These are phyloP conservation scores for Pachymerium ferrugineum DNA, from an alignment of 2,888 invertebrate species.

Conservation along the genomic window DNA sequence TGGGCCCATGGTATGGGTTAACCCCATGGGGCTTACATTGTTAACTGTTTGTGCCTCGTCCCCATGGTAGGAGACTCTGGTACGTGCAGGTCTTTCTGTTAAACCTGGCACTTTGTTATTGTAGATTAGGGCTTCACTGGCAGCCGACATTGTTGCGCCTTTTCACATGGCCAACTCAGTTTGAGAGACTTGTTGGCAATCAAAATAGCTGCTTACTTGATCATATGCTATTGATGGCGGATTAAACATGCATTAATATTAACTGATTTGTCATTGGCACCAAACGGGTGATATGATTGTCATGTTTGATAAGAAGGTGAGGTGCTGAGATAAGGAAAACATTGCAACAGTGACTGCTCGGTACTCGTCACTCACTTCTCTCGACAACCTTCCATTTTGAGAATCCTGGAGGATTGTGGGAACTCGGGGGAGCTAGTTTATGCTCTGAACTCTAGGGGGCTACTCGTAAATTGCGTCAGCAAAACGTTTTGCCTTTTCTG, in stretches of 20 bases:
- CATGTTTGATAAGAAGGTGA: not conserved
- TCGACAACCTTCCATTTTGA: not conserved
- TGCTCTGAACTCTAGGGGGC: no score
- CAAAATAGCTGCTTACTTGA: not conserved
- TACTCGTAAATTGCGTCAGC: no score
- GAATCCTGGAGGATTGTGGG: not conserved
- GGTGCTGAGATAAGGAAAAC: not conserved
- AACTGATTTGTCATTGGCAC: not conserved
- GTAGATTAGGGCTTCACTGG: slow-evolving; percentile 36
- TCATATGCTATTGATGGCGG: not conserved
- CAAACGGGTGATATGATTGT: not conserved
- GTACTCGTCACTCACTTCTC: not conserved
- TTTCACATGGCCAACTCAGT: not conserved
- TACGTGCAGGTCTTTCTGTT: not conserved
- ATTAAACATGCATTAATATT: no score
- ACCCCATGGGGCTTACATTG: no score
- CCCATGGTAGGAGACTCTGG: not conserved
- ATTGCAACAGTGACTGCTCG: not conserved
- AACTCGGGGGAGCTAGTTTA: no score
- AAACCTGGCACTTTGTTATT: no score
- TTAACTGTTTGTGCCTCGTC: slow-evolving; percentile 2
- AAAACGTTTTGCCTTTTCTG: no score
- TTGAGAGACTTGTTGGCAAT: not conserved
- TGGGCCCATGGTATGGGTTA: slow-evolving; percentile 53
- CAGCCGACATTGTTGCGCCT: slow-evolving; percentile 32